A percentile compares a stretch with the other conserved stretches of the same genome.
These are phyloP conservation scores for Latrodectus geometricus DNA, from an alignment of 1,140 invertebrate genomes.

Conservation along the genomic window DNA sequence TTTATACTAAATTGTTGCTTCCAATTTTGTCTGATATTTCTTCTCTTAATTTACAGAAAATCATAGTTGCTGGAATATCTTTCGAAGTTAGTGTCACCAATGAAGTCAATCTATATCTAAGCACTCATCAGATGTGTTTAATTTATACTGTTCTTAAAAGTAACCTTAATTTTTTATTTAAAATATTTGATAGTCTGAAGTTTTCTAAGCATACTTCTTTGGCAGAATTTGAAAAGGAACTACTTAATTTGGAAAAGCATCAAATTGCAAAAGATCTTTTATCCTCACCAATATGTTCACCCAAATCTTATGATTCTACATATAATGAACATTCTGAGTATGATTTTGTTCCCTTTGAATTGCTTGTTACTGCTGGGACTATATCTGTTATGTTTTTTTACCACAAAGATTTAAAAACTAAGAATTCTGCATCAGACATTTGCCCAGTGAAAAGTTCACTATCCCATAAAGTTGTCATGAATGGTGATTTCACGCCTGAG, in stretches of 20 bases:
- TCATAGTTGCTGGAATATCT: constrained; percentile 81
- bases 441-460: not conserved
- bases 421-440: not conserved
- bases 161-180: constrained; percentile 45
- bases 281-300: not conserved
- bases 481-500: not conserved
- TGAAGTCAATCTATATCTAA: constrained; percentile 72
- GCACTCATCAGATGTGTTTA: constrained; percentile 70
- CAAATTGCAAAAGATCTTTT: not conserved
- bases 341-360: constrained; percentile 73
- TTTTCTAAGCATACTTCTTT: not conserved
- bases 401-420: constrained; percentile 60
- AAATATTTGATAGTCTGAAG: constrained; percentile 13
- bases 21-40: not conserved
- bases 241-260: not conserved
- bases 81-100: constrained; percentile 79
- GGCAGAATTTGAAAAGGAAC: not conserved
- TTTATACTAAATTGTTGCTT: not conserved
- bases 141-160: constrained; percentile 62
- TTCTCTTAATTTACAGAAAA: constrained; percentile 67
- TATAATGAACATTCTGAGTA: not conserved
- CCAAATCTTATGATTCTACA: constrained; percentile 1
- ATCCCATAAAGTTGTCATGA: not conserved
- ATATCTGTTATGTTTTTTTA: constrained; percentile 74
- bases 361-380: constrained; percentile 76